phyloP scores from a whole-genome alignment of 2,113 vertebrate species.

The Vimba vimba region DNA sequence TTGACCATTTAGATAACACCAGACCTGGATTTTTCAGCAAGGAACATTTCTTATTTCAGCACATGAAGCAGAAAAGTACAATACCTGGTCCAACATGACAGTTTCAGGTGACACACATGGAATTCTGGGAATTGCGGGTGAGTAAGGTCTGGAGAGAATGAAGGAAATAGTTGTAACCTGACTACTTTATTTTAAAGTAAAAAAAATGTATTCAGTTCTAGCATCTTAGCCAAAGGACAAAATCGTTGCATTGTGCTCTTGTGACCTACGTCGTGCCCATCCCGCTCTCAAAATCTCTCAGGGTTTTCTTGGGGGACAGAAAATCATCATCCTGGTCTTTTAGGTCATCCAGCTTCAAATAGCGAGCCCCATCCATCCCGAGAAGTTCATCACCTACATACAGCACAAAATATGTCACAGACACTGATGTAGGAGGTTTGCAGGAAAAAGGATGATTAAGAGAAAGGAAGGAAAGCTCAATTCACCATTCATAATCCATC shows the following conservation, averaged over 20 bases:
- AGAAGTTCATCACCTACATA: conserved; percentile 78
- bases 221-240: background rate
- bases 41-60: background rate
- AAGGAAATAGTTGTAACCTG: conserved; percentile 17
- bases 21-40: background rate
- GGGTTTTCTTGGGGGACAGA: conserved; percentile 77
- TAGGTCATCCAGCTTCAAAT: conserved; percentile 80
- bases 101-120: conserved; percentile 92
- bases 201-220: background rate
- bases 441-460: conserved; percentile 29
- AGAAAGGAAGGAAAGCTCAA: conserved; percentile 47
- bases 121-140: conserved; percentile 88
- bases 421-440: background rate
- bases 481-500: conserved; percentile 44
- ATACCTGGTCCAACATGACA: conserved; percentile 83
- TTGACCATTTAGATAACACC: background rate
- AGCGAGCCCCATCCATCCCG: conserved; percentile 78
- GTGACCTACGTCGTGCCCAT: conserved; percentile 77
- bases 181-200: background rate
- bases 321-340: conserved; percentile 84
- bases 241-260: background rate
- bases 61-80: conserved; percentile 27
- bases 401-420: conserved; percentile 41
- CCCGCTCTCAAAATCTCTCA: conserved; percentile 79
- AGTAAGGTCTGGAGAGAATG: conserved; percentile 81